These are phyloP conservation scores for Girardia tigrina DNA, from an alignment of 2,888 invertebrate species.

Conservation along the genomic window DNA sequence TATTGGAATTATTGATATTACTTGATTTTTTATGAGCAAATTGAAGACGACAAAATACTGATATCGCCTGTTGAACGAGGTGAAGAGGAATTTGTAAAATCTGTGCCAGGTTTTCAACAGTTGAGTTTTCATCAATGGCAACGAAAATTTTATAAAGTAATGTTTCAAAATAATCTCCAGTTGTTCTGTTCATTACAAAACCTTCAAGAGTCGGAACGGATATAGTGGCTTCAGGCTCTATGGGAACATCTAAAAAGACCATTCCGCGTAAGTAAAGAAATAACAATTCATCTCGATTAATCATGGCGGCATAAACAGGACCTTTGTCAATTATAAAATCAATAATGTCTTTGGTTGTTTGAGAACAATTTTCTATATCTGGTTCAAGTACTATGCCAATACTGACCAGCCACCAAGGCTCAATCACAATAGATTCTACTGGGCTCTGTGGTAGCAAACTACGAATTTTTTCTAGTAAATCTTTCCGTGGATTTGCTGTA, in stretches of 20 bases:
- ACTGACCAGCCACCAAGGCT: constrained; percentile 81
- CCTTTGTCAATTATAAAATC: constrained; percentile 74
- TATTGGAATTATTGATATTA: not conserved
- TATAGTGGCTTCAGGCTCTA: constrained; percentile 61
- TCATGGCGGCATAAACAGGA: constrained; percentile 66
- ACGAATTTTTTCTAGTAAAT: constrained; percentile 47
- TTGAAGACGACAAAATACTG: constrained; percentile 77
- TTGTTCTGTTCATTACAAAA: constrained; percentile 88
- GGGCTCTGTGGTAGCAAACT: constrained; percentile 71
- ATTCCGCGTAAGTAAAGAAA: constrained; percentile 61
- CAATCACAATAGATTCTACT: constrained; percentile 62
- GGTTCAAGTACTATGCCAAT: constrained; percentile 76
- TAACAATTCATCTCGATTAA: constrained; percentile 57
- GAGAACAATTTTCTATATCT: constrained; percentile 58
- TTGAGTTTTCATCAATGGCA: constrained; percentile 84
- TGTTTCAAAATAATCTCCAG: constrained; percentile 89
- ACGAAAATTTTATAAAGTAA: constrained; percentile 90
- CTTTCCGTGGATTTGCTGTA: constrained; percentile 15
- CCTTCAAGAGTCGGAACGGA: constrained; percentile 80
- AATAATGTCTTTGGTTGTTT: constrained; percentile 62
- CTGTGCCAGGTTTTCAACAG: constrained; percentile 64
- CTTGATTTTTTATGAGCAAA: constrained; percentile 67
- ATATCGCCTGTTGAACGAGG: constrained; percentile 63
- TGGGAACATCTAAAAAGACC: constrained; percentile 78
- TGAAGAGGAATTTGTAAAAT: constrained; percentile 66